Percentiles rank a stretch among this genome's conserved stretches.
Evolutionary conservation across 2,888 invertebrate genomes (phyloP).

Genomic region (Fissipunctia ypsillon): DNA sequence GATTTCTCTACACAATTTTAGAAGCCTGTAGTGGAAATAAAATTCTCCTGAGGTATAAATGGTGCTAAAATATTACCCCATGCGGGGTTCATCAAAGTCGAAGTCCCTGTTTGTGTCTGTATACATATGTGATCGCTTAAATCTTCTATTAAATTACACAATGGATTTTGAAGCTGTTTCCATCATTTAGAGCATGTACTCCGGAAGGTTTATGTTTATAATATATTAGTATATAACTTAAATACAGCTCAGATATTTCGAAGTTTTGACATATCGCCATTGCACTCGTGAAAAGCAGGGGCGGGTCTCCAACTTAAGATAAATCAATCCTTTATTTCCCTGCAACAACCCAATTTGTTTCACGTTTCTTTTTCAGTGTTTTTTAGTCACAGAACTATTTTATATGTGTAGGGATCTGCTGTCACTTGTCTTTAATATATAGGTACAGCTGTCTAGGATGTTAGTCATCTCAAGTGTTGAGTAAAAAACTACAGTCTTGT

Average conservation of each 20-base stretch:
- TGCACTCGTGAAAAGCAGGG: neutral
- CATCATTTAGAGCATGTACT: neutral
- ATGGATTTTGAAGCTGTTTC: neutral
- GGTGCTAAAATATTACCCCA: neutral
- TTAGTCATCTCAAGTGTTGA: conserved; percentile 23
- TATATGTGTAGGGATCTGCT: neutral
- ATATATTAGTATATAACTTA: neutral
- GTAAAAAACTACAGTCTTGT: conserved; percentile 22
- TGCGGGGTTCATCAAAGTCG: neutral
- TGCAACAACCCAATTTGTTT: too few relatives aligned
- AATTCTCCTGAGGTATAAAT: neutral
- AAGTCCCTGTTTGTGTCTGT: neutral
- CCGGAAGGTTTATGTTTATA: neutral
- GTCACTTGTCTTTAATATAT: conserved; percentile 2
- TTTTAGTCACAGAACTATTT: neutral
- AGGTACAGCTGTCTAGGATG: conserved; percentile 12
- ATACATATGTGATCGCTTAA: neutral
- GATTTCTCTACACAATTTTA: neutral
- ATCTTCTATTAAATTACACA: neutral
- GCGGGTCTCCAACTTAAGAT: neutral
- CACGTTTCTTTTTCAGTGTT: neutral
- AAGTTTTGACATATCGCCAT: neutral
- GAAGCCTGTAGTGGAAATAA: neutral
- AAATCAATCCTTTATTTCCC: neutral
- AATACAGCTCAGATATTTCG: too few relatives aligned